A percentile compares a stretch with the other conserved stretches of the same genome.
Conservation (phyloP, 2,888 invertebrate species). For the Ennomos quercinarius region DNA sequence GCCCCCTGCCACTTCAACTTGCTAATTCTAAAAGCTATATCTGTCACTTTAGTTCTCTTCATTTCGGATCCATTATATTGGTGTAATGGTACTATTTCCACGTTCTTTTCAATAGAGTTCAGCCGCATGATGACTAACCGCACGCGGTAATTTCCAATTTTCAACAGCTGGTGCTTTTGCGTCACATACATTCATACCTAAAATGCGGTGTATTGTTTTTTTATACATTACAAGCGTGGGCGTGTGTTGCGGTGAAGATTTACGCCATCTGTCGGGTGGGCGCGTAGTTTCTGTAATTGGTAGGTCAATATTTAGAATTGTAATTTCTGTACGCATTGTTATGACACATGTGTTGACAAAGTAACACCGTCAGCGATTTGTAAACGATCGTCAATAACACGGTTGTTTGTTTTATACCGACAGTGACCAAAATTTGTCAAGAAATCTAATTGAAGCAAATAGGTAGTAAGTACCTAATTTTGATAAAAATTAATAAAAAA, state of each 20-base stretch:
- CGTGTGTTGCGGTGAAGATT: conserved; percentile 6
- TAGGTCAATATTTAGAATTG: conserved; percentile 7
- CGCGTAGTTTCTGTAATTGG: conserved; percentile 1
- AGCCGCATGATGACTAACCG: conserved; percentile 13
- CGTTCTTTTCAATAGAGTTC: background rate
- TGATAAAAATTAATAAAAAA: too few relatives aligned
- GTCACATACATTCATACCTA: conserved; percentile 10
- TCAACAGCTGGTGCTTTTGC: conserved; percentile 6
- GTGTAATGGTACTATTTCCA: background rate
- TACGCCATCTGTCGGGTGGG: conserved; percentile 1
- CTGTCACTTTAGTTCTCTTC: too few relatives aligned
- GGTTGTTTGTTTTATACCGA: too few relatives aligned
- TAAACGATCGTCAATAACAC: too few relatives aligned
- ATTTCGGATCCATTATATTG: too few relatives aligned
- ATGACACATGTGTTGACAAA: too few relatives aligned
- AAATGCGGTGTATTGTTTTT: conserved; percentile 10
- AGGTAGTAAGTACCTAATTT: too few relatives aligned
- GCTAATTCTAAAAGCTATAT: too few relatives aligned
- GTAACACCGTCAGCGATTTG: too few relatives aligned
- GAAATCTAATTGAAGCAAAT: too few relatives aligned
- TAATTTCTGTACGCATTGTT: background rate
- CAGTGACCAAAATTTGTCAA: too few relatives aligned
- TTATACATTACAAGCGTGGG: conserved; percentile 1
- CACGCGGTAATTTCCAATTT: conserved; percentile 13
- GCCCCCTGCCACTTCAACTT: too few relatives aligned